Evolutionary conservation across 2,113 vertebrate species (phyloP), one percentile per base, ranked within the genome.

Genomic region (Balaenoptera acutorostrata): DNA sequence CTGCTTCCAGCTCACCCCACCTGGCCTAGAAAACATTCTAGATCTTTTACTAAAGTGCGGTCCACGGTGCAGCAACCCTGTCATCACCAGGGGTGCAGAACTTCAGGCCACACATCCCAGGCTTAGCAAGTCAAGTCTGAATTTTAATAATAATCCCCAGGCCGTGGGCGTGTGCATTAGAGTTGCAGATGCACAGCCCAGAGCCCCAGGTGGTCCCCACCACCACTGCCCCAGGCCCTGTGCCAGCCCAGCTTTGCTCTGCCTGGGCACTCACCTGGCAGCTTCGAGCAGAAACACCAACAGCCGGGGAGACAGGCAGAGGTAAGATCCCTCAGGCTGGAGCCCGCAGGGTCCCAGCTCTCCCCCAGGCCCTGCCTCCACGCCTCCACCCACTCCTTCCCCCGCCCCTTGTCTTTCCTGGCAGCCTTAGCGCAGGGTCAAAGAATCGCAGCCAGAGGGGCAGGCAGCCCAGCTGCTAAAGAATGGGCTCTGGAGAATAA

Each of bases 401-500:
- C 97, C 96, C 95, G 71, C 93, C 97, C 93, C 41, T 86, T 49
- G 78, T 86, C 97, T 95, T 97, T 97, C 95, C 93, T 96, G 90
- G 93, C 96, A 90, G 84, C 75, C 77, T 91, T 29, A 6, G 33
- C 8, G 61, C 72, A 61, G 81, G 21, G 41, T 49, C 8, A 82
- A 71, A 75, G 71, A 93, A 82, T n/a, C 36, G 66, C 95, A 66
- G 66, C 33, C 33, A 21, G 66, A 91, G 93, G 17, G 69, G 21
- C 80, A 39, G 8, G 74, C 64, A 6, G 90, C 69, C 71, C 71
- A 23, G 46, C 66, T 52, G 55, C 36, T 41, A 3, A 63, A 59
- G 41, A 82, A n/a, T 31, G 57, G 61, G 36, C 66, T 86, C 86
- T 17, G 11, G 61, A 96, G 77, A 94, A 93, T 57, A 71, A 31